phyloP scores from a whole-genome alignment of 2,797 vertebrate genomes.

The Girardinus metallicus region DNA sequence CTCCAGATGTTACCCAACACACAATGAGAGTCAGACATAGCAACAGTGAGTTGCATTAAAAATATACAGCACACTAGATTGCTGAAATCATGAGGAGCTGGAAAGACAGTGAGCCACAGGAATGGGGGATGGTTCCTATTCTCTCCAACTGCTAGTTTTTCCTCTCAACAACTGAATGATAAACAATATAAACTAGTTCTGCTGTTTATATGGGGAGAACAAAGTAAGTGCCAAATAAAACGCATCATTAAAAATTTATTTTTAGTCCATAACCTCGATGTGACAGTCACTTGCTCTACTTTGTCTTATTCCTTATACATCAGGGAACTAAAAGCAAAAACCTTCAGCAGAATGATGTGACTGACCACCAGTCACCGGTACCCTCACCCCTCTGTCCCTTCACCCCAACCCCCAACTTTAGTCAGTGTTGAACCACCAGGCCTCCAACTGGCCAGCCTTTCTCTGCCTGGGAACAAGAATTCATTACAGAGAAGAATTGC shows the following conservation, averaged over 20 bases:
- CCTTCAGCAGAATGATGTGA: conserved; percentile 82
- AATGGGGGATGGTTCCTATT: background rate
- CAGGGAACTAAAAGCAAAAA: conserved; percentile 65
- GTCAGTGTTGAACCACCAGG: conserved; percentile 48
- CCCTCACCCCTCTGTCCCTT: conserved; percentile 26
- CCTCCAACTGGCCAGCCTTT: conserved; percentile 50
- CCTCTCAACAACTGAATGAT: background rate
- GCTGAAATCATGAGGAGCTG: background rate
- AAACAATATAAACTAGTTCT: conserved; percentile 1
- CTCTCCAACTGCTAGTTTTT: background rate
- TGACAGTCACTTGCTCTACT: conserved; percentile 11
- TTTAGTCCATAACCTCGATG: background rate
- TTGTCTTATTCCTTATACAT: conserved; percentile 11
- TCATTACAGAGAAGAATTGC: conserved; percentile 83
- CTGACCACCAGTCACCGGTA: conserved; percentile 58
- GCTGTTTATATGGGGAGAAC: background rate
- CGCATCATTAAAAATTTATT: background rate
- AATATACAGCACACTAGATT: background rate
- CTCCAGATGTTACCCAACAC: conserved; percentile 72
- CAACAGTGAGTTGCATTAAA: conserved; percentile 7
- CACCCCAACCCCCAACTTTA: conserved; percentile 48
- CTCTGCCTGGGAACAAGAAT: conserved; percentile 73
- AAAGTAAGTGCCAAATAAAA: conserved; percentile 2
- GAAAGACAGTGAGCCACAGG: background rate
- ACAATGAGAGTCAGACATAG: conserved; percentile 32